A percentile compares a stretch with the other conserved stretches of the same genome.
phyloP scores from a whole-genome alignment of 2,888 invertebrate genomes.

The Micropterix aruncella region DNA sequence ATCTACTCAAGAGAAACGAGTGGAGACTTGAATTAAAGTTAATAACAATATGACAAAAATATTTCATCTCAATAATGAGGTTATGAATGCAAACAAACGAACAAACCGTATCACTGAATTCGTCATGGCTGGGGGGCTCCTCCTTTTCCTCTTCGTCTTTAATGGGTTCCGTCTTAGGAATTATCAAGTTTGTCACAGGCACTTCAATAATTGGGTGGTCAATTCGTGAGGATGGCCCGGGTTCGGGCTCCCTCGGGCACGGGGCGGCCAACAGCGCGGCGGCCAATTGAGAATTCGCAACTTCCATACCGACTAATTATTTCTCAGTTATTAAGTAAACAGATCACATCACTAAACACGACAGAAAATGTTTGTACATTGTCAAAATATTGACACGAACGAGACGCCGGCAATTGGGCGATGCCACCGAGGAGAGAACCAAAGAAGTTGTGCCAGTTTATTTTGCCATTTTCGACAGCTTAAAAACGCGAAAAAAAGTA shows the following conservation, averaged over 20 bases:
- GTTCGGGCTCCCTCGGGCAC: slow-evolving; percentile 10
- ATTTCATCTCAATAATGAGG: too few species aligned
- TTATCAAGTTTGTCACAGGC: slow-evolving; percentile 20
- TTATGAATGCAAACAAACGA: not conserved
- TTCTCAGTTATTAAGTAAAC: not conserved
- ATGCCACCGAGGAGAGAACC: not conserved
- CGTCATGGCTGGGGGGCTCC: slow-evolving; percentile 31
- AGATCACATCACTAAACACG: not conserved
- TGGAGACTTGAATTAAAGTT: too few species aligned
- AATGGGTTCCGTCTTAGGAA: slow-evolving; percentile 12
- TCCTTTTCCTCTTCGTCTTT: slow-evolving; percentile 28
- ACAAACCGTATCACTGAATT: slow-evolving; percentile 31
- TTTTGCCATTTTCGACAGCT: too few species aligned
- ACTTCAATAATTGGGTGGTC: slow-evolving; percentile 16
- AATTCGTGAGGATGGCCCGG: slow-evolving; percentile 1
- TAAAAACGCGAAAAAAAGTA: too few species aligned
- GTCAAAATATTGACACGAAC: not conserved
- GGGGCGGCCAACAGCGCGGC: slow-evolving; percentile 34
- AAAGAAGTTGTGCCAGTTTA: too few species aligned
- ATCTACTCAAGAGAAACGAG: too few species aligned
- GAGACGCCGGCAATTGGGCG: not conserved
- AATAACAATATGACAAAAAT: too few species aligned
- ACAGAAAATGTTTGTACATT: not conserved
- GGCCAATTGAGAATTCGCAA: slow-evolving; percentile 35
- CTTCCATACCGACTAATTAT: slow-evolving; percentile 20